phyloP scores from a whole-genome alignment of 2,888 invertebrate species.

The Eupeodes latifasciatus region DNA sequence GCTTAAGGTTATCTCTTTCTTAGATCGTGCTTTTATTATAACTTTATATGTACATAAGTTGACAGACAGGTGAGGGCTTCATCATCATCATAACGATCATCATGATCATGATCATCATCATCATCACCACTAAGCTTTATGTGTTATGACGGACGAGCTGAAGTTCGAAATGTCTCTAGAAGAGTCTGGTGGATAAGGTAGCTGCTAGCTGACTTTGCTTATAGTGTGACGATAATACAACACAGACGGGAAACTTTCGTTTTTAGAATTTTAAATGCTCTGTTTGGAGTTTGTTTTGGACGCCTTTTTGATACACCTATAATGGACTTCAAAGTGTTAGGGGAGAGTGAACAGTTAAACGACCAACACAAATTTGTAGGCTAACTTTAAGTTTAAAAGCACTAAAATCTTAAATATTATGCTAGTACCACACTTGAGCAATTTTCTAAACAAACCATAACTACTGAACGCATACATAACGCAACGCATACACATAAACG shows the following conservation, averaged over 20 bases:
- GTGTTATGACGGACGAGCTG: constrained; percentile 26
- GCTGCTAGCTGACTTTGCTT: neutral
- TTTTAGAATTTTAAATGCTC: constrained; percentile 65
- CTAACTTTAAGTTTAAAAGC: too few species aligned
- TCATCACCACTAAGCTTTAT: constrained; percentile 52
- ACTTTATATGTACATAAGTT: constrained; percentile 43
- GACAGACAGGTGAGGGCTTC: constrained; percentile 65
- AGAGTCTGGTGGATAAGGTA: constrained; percentile 15
- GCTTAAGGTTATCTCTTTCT: constrained; percentile 70
- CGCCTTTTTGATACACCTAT: constrained; percentile 9
- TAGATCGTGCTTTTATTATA: constrained; percentile 60
- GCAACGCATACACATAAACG: too few species aligned
- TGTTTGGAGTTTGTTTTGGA: constrained; percentile 40
- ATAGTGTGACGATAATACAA: neutral
- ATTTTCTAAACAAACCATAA: too few species aligned
- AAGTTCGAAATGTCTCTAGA: constrained; percentile 46
- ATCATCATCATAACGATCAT: neutral
- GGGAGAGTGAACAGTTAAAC: neutral
- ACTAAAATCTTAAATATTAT: too few species aligned
- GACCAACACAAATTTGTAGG: neutral
- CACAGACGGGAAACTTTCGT: constrained; percentile 55
- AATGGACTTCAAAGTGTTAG: neutral
- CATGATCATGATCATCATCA: neutral
- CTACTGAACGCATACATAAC: too few species aligned
- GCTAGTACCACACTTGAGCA: too few species aligned